Percentiles rank a stretch among this genome's conserved stretches.
These are phyloP conservation scores for Neopipo cinnamomea DNA, from an alignment of 2,113 vertebrate species.

Conservation along the genomic window DNA sequence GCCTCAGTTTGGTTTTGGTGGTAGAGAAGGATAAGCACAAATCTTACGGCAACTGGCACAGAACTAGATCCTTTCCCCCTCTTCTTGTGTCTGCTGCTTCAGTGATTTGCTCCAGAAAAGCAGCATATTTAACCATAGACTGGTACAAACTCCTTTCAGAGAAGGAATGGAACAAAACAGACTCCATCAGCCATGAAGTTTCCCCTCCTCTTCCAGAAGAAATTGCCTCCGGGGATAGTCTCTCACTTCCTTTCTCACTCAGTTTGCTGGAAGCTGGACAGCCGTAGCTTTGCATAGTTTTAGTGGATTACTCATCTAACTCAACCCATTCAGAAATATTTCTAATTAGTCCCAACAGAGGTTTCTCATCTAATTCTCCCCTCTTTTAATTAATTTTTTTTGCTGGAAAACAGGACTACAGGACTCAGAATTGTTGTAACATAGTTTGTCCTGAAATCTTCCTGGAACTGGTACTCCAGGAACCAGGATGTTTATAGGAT, in stretches of 20 bases:
- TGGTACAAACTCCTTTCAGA: background rate
- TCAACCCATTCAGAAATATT: background rate
- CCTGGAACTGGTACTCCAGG: background rate
- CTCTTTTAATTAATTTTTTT: background rate
- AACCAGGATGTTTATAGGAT: background rate
- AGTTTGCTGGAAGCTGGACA: background rate
- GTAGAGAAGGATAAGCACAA: background rate
- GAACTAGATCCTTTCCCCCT: background rate
- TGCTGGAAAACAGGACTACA: background rate
- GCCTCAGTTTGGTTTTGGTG: background rate
- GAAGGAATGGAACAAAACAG: background rate
- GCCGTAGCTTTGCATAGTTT: background rate
- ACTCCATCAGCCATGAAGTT: background rate
- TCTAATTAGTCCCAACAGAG: slow-evolving; percentile 1
- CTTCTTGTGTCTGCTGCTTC: background rate
- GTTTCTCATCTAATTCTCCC: background rate
- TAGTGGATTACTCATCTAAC: background rate
- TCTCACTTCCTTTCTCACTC: background rate
- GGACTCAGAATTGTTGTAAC: background rate
- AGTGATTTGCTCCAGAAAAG: background rate
- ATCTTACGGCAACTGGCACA: background rate
- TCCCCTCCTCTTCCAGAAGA: background rate
- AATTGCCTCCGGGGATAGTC: background rate
- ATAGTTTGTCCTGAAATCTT: background rate
- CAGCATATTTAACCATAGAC: rapidly evolving